Base-by-base conservation (phyloP, 2,113 vertebrate genomes). In the Grus americana region DNA sequence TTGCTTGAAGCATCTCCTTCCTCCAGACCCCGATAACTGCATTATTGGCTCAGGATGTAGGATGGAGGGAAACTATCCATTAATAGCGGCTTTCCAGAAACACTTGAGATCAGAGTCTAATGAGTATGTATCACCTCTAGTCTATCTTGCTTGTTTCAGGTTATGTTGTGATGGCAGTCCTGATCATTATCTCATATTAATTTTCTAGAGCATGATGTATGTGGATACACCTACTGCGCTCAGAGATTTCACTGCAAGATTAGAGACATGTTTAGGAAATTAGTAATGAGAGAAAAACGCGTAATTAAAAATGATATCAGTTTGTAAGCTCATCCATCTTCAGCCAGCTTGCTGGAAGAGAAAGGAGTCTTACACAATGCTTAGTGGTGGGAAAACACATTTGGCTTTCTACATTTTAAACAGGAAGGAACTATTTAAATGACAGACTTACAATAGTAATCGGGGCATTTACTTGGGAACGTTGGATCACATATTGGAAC, bases 251-350 rank as follows among this genome's bases (percentile, higher is more conserved):
- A 12, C 65, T 82, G 93, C 2, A 19, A 95, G 96, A 96, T 97
- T 95, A 95, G 92, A 86, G 74, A 73, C 79, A 4, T 93, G 95
- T 97, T 96, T 96, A 95, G 97, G 95, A 97, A 97, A 96, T 97
- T 88, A 94, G 90, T 94, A 92, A 95, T 89, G 95, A 96, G 92
- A 87, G 73, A 96, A 94, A 95, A 95, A 93, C 44, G 36, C 3
- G 10, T 96, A 92, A 97, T 96, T 97, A 96, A 94, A 96, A 96
- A 93, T 90, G 15, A 47, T 96, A 94, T 84, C 95, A 91, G 75
- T 88, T 93, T 97, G 91, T 92, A 96, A 94, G 87, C 84, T 96
- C 94, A 94, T 98, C 96, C 81, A 90, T 97, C 95, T 97, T 97
- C 92, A 92, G 92, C 59, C 76, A 94, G 86, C 90, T 96, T 90